Base-by-base conservation (phyloP, 2,113 vertebrate genomes). In the Bostrychus sinensis region DNA sequence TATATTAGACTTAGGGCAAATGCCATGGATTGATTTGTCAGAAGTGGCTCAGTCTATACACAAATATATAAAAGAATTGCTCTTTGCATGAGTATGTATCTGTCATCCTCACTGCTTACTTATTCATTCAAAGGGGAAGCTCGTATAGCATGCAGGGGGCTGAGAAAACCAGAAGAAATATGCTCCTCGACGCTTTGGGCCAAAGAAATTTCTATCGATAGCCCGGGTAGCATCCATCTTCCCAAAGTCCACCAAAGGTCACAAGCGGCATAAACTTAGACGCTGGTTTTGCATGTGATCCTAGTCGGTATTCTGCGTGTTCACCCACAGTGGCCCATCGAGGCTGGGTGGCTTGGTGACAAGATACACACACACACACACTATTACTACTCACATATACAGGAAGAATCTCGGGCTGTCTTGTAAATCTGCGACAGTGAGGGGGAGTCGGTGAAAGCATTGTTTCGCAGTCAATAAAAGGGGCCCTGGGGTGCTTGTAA, bases 241-340 rank as follows among this genome's bases (percentile, higher is more conserved):
- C 59, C 60, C 76, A 76, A 85, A 87, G 86, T 82, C 85, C 88
- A 84, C 75, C 86, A 87, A 88, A 90, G 88, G 88, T 87, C 88
- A 86, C 53, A 2, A 39, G 62, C 67, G 48, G 86, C 83, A 87
- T 86, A 85, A n/a, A 86, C 72, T 87, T 77, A 87, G 56, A 62
- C 4, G 43, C 56, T 46, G 69, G 61, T 84, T 46, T 82, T 81
- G 69, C 82, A 78, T 82, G 16, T 46, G 68, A 72, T 73, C 71
- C 68, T 70, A 56, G 81, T 83, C 82, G 61, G 76, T 74, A 86
- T 85, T 76, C 85, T 78, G 83, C 81, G 53, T 81, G 82, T 82
- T 83, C 75, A 78, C 87, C 66, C 60, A 63, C 79, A 75, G 26
- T 57, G 37, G 43, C 69, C 65, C 50, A 22, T n/a, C 20, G 66